A percentile compares a stretch with the other conserved stretches of the same genome.
phyloP scores from a whole-genome alignment of 2,113 vertebrate species.

The Pseudorasbora parva region DNA sequence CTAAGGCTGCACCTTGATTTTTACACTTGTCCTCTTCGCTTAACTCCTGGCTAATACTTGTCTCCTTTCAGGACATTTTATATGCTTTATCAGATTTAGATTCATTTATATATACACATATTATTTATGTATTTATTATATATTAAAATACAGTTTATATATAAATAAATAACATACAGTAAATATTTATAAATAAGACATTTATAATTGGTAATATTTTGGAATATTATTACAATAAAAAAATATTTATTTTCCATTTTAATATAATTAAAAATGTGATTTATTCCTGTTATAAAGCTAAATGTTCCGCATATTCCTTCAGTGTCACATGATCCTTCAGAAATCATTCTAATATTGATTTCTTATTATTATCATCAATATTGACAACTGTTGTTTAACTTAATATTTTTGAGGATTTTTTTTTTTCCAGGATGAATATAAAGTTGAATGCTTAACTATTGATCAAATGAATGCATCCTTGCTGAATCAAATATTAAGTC shows the following conservation, averaged over 20 bases:
- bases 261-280: no score
- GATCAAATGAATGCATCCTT: background rate
- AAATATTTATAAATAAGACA: no score
- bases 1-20: background rate
- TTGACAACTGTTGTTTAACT: background rate
- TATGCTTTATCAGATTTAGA: background rate
- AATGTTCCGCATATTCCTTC: background rate
- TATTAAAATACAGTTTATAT: background rate
- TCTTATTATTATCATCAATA: background rate
- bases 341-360: background rate
- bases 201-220: no score
- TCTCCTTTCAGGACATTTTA: background rate
- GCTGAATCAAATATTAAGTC: background rate
- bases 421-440: background rate
- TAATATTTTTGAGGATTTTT: background rate
- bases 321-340: background rate
- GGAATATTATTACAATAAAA: background rate
- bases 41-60: background rate
- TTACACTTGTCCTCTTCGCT: conserved; percentile 19
- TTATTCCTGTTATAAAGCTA: no score
- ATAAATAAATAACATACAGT: background rate
- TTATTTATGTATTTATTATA: no score
- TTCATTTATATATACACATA: background rate
- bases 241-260: no score
- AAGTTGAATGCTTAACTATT: background rate